phyloP scores from a whole-genome alignment of 1,140 invertebrate species.

The Bradysia coprophila region DNA sequence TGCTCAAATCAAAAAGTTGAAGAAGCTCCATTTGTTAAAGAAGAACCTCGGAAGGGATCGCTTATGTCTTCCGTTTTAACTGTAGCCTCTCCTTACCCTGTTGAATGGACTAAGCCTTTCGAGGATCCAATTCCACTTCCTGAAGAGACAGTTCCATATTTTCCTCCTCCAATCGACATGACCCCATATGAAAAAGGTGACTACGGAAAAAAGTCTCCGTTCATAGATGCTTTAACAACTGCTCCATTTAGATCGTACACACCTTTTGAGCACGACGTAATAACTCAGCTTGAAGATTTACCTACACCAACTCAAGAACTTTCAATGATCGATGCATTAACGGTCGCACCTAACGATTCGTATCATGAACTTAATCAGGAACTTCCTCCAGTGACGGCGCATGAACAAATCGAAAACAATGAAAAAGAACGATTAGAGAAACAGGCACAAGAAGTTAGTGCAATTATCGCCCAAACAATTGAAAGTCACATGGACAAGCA shows the following conservation, averaged over 20 bases:
- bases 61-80: conserved; percentile 22
- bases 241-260: conserved; percentile 38
- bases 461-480: conserved; percentile 6
- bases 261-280: conserved; percentile 24
- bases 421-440: conserved; percentile 1
- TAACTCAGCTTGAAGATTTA: conserved; percentile 21
- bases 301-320: conserved; percentile 24
- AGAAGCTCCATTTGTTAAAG: not conserved
- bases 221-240: conserved; percentile 44
- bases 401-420: not conserved
- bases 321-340: conserved; percentile 24
- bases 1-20: not conserved
- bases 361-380: not conserved
- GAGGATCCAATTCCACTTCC: conserved; percentile 30
- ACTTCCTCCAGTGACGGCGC: not conserved
- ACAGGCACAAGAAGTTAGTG: conserved; percentile 4
- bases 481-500: conserved; percentile 11
- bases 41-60: conserved; percentile 9
- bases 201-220: conserved; percentile 32
- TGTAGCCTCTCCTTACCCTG: conserved; percentile 30
- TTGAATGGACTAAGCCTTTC: conserved; percentile 23
- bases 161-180: conserved; percentile 35
- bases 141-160: conserved; percentile 36
- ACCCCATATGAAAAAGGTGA: conserved; percentile 28
- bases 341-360: conserved; percentile 23